phyloP scores from a whole-genome alignment of 2,888 invertebrate genomes.

The Ischnus inquisitorius region DNA sequence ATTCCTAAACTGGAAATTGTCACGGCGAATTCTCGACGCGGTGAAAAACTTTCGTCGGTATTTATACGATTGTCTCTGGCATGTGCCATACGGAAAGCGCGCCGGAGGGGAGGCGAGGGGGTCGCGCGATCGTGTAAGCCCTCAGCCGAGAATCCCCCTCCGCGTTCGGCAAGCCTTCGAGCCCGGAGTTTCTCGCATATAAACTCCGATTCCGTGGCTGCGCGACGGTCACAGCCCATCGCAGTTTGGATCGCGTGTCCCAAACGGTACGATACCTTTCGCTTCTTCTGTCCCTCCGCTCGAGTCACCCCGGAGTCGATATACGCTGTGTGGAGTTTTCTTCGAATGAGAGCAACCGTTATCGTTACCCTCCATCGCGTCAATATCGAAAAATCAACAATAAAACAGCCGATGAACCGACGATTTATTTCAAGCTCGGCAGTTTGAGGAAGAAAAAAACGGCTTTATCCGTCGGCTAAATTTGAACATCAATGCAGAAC shows the following conservation, averaged over 20 bases:
- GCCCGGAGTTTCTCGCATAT: slow-evolving; percentile 62
- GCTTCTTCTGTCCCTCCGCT: slow-evolving; percentile 74
- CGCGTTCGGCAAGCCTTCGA: slow-evolving; percentile 61
- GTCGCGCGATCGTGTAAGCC: slow-evolving; percentile 72
- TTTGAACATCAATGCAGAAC: not conserved
- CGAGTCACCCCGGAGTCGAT: slow-evolving; percentile 76
- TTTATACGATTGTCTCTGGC: slow-evolving; percentile 73
- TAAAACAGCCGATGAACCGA: not conserved
- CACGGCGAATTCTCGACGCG: not conserved
- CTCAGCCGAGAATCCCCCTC: slow-evolving; percentile 74
- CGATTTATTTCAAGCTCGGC: not conserved
- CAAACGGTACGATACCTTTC: slow-evolving; percentile 73
- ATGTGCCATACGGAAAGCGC: slow-evolving; percentile 72
- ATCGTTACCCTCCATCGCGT: slow-evolving; percentile 24
- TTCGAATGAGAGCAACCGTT: slow-evolving; percentile 53
- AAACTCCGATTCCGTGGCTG: slow-evolving; percentile 77
- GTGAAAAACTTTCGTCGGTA: slow-evolving; percentile 66
- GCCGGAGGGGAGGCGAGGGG: slow-evolving; percentile 71
- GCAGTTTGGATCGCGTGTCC: slow-evolving; percentile 82
- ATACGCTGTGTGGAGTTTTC: slow-evolving; percentile 71
- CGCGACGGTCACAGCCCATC: slow-evolving; percentile 81
- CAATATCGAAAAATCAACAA: slow-evolving; percentile 29
- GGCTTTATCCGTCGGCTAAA: not conserved
- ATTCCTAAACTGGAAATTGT: slow-evolving; percentile 40
- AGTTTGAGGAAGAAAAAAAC: not conserved